Base-by-base conservation (phyloP, 2,888 invertebrate genomes). In the Conchocele bisecta region DNA sequence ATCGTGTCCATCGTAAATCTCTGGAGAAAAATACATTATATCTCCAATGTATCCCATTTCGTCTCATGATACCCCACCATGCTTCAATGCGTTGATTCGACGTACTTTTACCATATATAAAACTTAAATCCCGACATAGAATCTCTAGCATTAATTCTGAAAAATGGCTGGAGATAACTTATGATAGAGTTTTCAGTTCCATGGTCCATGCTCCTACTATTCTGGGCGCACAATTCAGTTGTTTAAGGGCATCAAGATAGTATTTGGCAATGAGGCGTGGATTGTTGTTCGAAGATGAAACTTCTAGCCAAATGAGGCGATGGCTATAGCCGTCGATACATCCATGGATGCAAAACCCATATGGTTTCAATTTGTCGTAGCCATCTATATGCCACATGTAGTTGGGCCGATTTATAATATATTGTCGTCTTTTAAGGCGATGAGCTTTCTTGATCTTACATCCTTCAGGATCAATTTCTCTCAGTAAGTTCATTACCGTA, bases 281-380 rank as follows among this genome's bases (percentile, higher is more conserved):
- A 31, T 57, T 31, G 31, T 70, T 70, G 48, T 70, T 70, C 5
- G 51, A 42, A 11, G 35, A 17, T 20, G 48, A 59, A n/a, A 71
- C 65, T 22, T 71, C 65, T 33, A 71, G 37, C 61, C 69, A 61
- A 17, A 69, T 48, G 1, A 63, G 11, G 35, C 22, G 48, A 33
- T 60, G 11, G 44, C 60, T 56, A 42, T 54, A 65, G 3, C 68
- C 58, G 28, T 74, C 69, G 11, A 68, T 56, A 15, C 54, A 44
- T 39, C 39, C 67, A 46, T 64, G 58, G 20, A 67, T 68, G 39
- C 63, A 68, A 20, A 73, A 58, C 4, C 73, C 68, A 53, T 28
- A 73, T 20, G 57, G 73, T 41, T 73, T 64, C n/a, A 73, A 46
- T 46, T 61, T 66, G 28, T 67, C 72, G 31, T 72, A 63, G 4